Evolutionary conservation across 35 echinoderm and acorn worm species (phyloP).

Genomic region (Holothuria glaberrima): DNA sequence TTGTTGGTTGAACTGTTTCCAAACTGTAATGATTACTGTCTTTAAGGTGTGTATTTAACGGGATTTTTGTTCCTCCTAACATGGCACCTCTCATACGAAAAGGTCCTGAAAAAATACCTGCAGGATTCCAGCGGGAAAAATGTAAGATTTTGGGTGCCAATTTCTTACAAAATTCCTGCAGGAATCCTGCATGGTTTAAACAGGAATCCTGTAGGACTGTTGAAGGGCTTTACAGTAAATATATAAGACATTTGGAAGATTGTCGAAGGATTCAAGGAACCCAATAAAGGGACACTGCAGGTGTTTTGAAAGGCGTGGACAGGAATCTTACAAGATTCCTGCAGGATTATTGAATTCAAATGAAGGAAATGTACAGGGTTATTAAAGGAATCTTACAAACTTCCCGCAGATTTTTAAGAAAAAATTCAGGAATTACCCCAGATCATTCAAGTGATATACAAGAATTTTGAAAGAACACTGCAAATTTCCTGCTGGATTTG

Average conservation of each 20-base stretch:
- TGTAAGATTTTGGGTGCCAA: constrained; percentile 26
- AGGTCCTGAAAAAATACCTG: background rate
- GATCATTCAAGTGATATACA: background rate
- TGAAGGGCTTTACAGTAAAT: background rate
- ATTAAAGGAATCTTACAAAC: background rate
- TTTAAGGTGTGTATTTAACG: too few relatives aligned
- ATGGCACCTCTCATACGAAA: too few relatives aligned
- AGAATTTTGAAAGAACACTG: background rate
- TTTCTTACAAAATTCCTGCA: background rate
- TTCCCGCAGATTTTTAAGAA: constrained; percentile 2
- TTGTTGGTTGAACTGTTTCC: too few relatives aligned
- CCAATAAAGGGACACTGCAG: background rate
- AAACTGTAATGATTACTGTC: too few relatives aligned
- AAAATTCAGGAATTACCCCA: background rate
- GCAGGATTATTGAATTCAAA: background rate
- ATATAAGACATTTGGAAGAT: background rate
- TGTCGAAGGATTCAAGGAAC: background rate
- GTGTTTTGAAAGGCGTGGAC: background rate
- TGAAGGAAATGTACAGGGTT: background rate
- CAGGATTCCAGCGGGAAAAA: constrained; percentile 5
- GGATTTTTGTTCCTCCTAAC: too few relatives aligned
- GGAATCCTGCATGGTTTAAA: background rate
- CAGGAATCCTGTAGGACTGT: background rate
- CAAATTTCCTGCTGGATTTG: background rate
- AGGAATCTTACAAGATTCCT: background rate